Conservation (phyloP, 2,888 invertebrate species). For the Dendrolimus houi region DNA sequence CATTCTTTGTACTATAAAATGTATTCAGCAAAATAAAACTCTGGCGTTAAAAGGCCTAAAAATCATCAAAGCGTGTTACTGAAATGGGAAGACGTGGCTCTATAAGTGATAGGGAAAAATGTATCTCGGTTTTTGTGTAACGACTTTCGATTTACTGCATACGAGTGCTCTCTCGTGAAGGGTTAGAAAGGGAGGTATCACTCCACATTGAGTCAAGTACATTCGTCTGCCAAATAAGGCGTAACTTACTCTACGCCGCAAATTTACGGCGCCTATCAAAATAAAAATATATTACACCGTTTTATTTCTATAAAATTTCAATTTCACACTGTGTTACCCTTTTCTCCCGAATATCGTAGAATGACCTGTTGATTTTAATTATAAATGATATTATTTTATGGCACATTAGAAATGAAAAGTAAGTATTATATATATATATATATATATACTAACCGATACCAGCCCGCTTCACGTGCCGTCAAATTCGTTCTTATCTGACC, state of each 20-base stretch:
- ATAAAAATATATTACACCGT: conserved; percentile 36
- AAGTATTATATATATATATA: no score
- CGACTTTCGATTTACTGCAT: conserved; percentile 67
- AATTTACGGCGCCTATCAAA: conserved; percentile 45
- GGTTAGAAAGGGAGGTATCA: conserved; percentile 57
- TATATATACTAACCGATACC: no score
- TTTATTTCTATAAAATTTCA: conserved; percentile 52
- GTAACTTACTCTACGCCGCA: conserved; percentile 49
- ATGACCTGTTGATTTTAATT: conserved; percentile 19
- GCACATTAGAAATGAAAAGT: no score
- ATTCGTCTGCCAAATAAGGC: conserved; percentile 64
- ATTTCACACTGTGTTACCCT: conserved; percentile 50
- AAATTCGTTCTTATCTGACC: no score
- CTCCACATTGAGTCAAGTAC: conserved; percentile 52
- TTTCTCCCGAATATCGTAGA: conserved; percentile 22
- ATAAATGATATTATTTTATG: not conserved
- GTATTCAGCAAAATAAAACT: conserved; percentile 21
- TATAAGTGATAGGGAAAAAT: conserved; percentile 52
- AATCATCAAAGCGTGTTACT: conserved; percentile 44
- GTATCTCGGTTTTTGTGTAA: conserved; percentile 64
- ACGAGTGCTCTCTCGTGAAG: conserved; percentile 59
- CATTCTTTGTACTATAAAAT: not conserved
- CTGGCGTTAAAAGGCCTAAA: conserved; percentile 35
- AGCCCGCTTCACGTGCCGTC: no score
- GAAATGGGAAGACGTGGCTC: conserved; percentile 41